phyloP scores from a whole-genome alignment of 2,888 invertebrate genomes.

The Synanthedon andrenaeformis region DNA sequence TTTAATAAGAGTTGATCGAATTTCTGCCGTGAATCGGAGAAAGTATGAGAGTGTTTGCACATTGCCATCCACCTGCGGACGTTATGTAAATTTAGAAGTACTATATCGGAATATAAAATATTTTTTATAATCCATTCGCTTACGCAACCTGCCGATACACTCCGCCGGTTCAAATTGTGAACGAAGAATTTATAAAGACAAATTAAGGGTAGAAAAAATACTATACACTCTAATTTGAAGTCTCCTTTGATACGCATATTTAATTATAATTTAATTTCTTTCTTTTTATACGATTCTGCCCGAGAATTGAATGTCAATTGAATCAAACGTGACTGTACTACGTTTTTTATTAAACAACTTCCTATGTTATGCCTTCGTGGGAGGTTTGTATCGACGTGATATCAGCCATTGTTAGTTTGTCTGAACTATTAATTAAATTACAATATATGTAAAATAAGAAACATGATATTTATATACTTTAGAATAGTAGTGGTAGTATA shows the following conservation, averaged over 20 bases:
- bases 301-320: too few species aligned
- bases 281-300: too few species aligned
- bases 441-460: too few species aligned
- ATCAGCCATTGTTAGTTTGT: background rate
- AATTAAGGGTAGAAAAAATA: too few species aligned
- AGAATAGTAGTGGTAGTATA: too few species aligned
- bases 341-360: background rate
- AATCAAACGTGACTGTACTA: background rate
- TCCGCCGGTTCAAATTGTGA: too few species aligned
- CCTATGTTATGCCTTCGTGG: background rate
- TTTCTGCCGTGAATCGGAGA: slow-evolving; percentile 15
- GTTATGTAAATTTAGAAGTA: slow-evolving; percentile 12
- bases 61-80: slow-evolving; percentile 10
- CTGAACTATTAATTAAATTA: background rate
- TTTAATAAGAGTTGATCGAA: slow-evolving; percentile 11
- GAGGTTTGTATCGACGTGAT: background rate
- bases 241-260: too few species aligned
- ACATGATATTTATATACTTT: too few species aligned
- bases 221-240: too few species aligned
- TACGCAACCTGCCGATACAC: background rate
- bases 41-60: slow-evolving; percentile 21
- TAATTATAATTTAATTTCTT: too few species aligned
- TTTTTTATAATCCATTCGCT: background rate
- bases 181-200: too few species aligned
- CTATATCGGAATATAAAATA: slow-evolving; percentile 5